A percentile compares a stretch with the other conserved stretches of the same genome.
Conservation (phyloP, 2,797 vertebrate species). For the Pseudomugil gertrudae region DNA sequence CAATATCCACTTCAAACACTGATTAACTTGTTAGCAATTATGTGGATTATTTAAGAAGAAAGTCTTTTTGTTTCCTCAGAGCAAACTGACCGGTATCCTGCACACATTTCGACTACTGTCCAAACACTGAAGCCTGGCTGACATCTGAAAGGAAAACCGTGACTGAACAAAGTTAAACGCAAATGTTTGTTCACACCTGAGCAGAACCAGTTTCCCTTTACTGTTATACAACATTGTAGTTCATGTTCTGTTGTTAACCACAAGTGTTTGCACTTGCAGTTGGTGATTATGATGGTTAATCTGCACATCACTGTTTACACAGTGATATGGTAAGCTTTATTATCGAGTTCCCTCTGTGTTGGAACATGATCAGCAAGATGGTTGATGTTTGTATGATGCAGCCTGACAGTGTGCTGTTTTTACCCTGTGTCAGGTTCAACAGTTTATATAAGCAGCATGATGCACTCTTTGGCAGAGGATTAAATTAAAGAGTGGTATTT, state of each 20-base stretch:
- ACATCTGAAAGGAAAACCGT: not conserved
- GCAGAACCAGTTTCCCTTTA: not conserved
- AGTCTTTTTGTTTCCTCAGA: too few species aligned
- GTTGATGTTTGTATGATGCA: constrained; percentile 9
- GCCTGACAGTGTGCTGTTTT: not conserved
- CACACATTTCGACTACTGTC: not conserved
- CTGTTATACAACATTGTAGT: constrained; percentile 8
- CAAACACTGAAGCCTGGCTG: constrained; percentile 4
- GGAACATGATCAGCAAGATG: not conserved
- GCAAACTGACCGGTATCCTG: not conserved
- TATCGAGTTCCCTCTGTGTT: constrained; percentile 24
- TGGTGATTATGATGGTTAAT: constrained; percentile 21
- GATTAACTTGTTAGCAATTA: too few species aligned
- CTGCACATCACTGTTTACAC: constrained; percentile 42
- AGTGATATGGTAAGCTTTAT: constrained; percentile 9
- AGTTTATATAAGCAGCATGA: not conserved
- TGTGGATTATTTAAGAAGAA: too few species aligned
- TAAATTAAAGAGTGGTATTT: not conserved
- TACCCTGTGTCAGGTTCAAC: not conserved
- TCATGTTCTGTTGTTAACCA: constrained; percentile 18
- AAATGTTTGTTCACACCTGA: constrained; percentile 27
- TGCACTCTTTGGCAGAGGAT: not conserved
- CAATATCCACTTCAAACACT: too few species aligned
- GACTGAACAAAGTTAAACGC: not conserved
- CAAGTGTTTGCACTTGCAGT: constrained; percentile 36